Evolutionary conservation across 2,797 vertebrate genomes (phyloP).

Genomic region (Mastacembelus armatus): DNA sequence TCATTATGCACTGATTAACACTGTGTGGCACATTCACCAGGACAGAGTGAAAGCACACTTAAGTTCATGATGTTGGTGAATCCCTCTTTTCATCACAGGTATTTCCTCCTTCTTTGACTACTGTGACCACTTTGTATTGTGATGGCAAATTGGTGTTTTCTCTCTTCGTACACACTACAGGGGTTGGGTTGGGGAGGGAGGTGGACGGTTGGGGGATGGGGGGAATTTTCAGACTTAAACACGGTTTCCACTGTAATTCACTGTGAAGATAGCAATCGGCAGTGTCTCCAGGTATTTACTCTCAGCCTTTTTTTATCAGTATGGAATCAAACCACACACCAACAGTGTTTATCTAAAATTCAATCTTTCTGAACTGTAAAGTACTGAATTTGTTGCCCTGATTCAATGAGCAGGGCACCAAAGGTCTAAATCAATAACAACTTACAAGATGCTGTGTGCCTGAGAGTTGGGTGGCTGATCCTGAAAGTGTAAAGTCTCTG

Average conservation of each 20-base stretch:
- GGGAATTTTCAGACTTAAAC: slow-evolving; percentile 38
- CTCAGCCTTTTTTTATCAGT: slow-evolving; percentile 58
- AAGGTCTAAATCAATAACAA: slow-evolving; percentile 77
- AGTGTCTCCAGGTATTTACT: slow-evolving; percentile 67
- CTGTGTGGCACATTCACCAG: background rate
- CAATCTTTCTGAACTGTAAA: slow-evolving; percentile 75
- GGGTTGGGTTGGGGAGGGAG: slow-evolving; percentile 1
- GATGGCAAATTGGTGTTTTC: slow-evolving; percentile 33
- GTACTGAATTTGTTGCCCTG: slow-evolving; percentile 63
- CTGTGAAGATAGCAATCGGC: slow-evolving; percentile 66
- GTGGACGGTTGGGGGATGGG: background rate
- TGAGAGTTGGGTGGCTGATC: slow-evolving; percentile 50
- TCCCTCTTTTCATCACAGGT: slow-evolving; percentile 39
- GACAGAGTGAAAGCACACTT: slow-evolving; percentile 19
- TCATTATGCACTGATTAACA: slow-evolving; percentile 4
- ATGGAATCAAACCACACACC: slow-evolving; percentile 34
- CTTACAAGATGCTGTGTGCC: slow-evolving; percentile 57
- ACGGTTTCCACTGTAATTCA: slow-evolving; percentile 66
- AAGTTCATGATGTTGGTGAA: slow-evolving; percentile 56
- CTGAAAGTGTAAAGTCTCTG: slow-evolving; percentile 12
- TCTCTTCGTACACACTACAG: slow-evolving; percentile 20
- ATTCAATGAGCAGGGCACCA: slow-evolving; percentile 71
- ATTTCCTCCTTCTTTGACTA: slow-evolving; percentile 37
- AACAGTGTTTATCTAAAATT: slow-evolving; percentile 78
- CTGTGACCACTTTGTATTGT: slow-evolving; percentile 15